Evolutionary conservation across 2,797 vertebrate species (phyloP).

Genomic region (Trachops cirrhosus): DNA sequence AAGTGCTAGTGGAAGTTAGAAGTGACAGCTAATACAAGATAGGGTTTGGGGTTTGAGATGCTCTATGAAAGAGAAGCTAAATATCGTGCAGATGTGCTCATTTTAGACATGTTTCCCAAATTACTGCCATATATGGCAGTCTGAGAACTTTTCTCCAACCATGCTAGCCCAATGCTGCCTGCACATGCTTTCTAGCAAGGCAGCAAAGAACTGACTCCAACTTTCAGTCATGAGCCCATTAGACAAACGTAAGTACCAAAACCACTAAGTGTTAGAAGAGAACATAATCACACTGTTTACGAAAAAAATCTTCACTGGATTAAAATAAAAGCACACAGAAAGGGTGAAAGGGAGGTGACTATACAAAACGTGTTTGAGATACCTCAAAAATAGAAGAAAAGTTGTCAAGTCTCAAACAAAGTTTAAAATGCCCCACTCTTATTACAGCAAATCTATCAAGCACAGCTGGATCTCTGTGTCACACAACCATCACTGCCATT

Average conservation of each 20-base stretch:
- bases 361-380: conserved; percentile 30
- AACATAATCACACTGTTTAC: conserved; percentile 30
- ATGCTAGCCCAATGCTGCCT: not conserved
- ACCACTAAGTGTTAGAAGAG: conserved; percentile 26
- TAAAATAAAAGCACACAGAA: conserved; percentile 49
- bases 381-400: conserved; percentile 42
- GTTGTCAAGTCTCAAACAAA: conserved; percentile 3
- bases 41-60: not conserved
- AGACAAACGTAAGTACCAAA: conserved; percentile 38
- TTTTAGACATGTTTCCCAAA: not conserved
- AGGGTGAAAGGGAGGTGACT: not conserved
- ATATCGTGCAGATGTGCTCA: not conserved
- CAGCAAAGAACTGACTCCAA: not conserved
- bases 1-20: not conserved
- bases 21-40: not conserved
- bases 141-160: not conserved
- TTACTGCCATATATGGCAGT: not conserved
- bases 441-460: not conserved
- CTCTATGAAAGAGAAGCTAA: not conserved
- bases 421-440: not conserved
- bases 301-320: not conserved
- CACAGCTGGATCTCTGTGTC: not conserved
- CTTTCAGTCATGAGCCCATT: conserved; percentile 28
- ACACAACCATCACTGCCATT: not conserved
- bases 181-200: not conserved